Conservation (phyloP, 2,797 vertebrate genomes). For the Euthynnus affinis region DNA sequence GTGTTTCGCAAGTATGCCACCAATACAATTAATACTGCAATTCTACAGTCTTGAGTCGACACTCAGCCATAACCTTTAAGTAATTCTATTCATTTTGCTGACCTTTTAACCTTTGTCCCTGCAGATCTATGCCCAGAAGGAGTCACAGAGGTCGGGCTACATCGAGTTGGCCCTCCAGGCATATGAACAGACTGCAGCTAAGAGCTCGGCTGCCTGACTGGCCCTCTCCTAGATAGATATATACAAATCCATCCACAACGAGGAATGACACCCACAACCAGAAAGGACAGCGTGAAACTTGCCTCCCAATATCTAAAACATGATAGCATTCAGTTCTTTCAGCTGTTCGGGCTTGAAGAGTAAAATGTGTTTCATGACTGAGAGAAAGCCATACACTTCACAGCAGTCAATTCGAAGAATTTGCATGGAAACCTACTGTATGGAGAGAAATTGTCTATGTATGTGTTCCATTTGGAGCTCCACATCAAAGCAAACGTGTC, state of each 20-base stretch:
- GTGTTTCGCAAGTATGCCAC: conserved; percentile 22
- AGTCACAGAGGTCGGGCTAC: conserved; percentile 90
- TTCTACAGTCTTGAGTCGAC: neutral
- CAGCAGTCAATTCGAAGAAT: neutral
- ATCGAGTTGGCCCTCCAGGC: conserved; percentile 93
- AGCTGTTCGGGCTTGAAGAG: neutral
- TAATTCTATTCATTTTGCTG: conserved; percentile 22
- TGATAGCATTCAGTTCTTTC: neutral
- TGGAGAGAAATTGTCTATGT: neutral
- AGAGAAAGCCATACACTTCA: neutral
- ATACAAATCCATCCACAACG: neutral
- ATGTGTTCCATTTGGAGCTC: neutral
- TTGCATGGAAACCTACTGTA: neutral
- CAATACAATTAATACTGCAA: conserved; percentile 27
- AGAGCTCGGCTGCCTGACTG: conserved; percentile 71
- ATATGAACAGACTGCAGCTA: conserved; percentile 81
- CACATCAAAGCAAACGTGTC: conserved; percentile 17
- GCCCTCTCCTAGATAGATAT: neutral
- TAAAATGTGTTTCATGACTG: neutral
- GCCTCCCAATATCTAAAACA: neutral
- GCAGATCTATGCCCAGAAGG: conserved; percentile 91
- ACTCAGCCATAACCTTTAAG: neutral
- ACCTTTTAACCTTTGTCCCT: conserved; percentile 40
- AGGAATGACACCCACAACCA: conserved; percentile 18
- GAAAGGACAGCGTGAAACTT: neutral